Base-by-base conservation (phyloP, 2,797 vertebrate species). In the Mormyrops boulengeri region DNA sequence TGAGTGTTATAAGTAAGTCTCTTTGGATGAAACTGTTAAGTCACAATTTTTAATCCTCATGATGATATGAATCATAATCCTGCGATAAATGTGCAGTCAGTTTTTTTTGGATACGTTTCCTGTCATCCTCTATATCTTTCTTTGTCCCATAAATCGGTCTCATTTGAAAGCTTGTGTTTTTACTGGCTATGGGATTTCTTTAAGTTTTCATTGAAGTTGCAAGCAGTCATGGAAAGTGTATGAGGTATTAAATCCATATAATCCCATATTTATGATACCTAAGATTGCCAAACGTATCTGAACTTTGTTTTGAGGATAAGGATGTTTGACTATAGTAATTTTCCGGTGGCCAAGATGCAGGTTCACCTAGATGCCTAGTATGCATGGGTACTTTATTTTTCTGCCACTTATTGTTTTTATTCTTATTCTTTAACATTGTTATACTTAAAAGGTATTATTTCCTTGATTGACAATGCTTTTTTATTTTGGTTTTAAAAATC, bases 301-400 rank as follows among this genome's bases (percentile, higher is more conserved):
- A 88, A 60, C 86, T 88, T 88, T 57, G 55, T 49, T 88, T 60
- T 41, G 22, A 38, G 55, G 55, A 60, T 88, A 62, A 87, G 38
- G 3, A 50, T 86, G 9, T 30, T 86, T 30, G 26, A 86, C 50
- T 86, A 11, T 26, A 86, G n/a, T n/a, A 12, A 53, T 52, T 50
- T 41, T 14, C 12, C 69, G 2, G 69, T 77, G 30, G 34, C 34
- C 69, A 77, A 19, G 4, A 14, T 34, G 14, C 69, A 19, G 69
- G 34, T 77, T 41, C 11, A 34, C 30, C 4, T 12, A 41, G 17
- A 17, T 77, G 69, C 69, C 69, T 77, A 77, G 69, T 77, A 77
- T 77, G 38, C 85, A 85, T 55, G 26, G 50, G 3, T 7, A 11
- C 85, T 34, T 50, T 26, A 41, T 50, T 7, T 86, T 86, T 53